phyloP scores from a whole-genome alignment of 2,888 invertebrate species.

The Cephalotes varians region DNA sequence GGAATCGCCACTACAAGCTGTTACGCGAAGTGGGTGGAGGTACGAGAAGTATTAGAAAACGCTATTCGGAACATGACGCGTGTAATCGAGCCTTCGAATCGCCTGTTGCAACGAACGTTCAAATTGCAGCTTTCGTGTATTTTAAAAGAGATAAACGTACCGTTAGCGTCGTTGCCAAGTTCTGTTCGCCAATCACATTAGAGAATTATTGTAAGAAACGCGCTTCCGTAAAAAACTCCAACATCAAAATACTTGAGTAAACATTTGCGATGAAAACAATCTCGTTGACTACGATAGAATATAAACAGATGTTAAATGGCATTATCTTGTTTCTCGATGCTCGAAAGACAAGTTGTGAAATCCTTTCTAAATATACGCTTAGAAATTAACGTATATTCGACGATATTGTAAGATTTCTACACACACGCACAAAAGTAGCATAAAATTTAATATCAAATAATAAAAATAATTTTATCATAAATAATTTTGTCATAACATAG shows the following conservation, averaged over 20 bases:
- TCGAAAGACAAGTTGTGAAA: background rate
- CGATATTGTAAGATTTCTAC: background rate
- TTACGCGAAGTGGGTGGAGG: background rate
- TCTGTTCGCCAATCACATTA: background rate
- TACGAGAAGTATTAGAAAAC: background rate
- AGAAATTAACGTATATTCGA: background rate
- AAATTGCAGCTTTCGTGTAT: background rate
- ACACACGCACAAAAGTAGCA: background rate
- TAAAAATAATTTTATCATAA: background rate
- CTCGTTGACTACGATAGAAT: background rate
- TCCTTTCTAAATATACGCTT: background rate
- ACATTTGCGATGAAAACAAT: background rate
- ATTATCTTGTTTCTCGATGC: background rate
- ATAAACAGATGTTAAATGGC: constrained; percentile 4
- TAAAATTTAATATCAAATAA: background rate
- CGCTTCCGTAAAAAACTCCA: background rate
- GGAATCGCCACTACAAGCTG: constrained; percentile 16
- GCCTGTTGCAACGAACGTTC: constrained; percentile 22
- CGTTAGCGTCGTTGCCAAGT: background rate
- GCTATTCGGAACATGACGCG: background rate
- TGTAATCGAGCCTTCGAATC: constrained; percentile 20
- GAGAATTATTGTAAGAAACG: background rate
- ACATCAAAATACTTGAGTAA: background rate
- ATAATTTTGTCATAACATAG: background rate
- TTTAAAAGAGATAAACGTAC: background rate